A percentile compares a stretch with the other conserved stretches of the same genome.
Evolutionary conservation across 2,797 vertebrate species (phyloP).

Genomic region (Tapirus indicus): DNA sequence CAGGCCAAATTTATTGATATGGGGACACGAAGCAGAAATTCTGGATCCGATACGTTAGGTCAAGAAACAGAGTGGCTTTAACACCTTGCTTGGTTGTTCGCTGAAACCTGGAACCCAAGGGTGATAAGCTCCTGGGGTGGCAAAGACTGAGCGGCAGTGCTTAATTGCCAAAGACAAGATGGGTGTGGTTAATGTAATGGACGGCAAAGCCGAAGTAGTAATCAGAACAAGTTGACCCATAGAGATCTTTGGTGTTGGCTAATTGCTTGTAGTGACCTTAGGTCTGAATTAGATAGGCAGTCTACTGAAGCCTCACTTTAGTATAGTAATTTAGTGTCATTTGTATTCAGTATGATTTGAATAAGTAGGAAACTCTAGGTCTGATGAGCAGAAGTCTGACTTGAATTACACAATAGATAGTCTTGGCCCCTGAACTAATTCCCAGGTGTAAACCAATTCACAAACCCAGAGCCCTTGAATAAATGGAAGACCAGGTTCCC

Average conservation of each 20-base stretch:
- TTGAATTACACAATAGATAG: background rate
- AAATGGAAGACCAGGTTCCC: background rate
- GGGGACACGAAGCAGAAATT: background rate
- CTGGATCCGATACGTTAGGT: background rate
- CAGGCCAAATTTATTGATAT: background rate
- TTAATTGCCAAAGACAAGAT: background rate
- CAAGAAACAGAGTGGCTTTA: background rate
- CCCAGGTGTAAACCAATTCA: background rate
- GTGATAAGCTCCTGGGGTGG: background rate
- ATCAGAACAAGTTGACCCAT: background rate
- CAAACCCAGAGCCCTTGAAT: background rate
- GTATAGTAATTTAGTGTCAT: background rate
- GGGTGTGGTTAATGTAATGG: background rate
- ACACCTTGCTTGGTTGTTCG: background rate
- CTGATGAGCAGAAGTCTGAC: background rate
- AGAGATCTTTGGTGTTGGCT: background rate
- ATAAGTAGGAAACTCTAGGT: background rate
- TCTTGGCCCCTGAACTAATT: background rate
- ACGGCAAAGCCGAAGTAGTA: background rate
- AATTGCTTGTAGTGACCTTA: background rate
- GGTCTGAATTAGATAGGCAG: background rate
- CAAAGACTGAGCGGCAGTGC: background rate
- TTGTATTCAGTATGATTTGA: background rate
- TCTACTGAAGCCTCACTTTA: background rate
- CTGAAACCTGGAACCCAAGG: background rate